Evolutionary conservation across 2,797 vertebrate species (phyloP).

Genomic region (Ambastaia sidthimunki): DNA sequence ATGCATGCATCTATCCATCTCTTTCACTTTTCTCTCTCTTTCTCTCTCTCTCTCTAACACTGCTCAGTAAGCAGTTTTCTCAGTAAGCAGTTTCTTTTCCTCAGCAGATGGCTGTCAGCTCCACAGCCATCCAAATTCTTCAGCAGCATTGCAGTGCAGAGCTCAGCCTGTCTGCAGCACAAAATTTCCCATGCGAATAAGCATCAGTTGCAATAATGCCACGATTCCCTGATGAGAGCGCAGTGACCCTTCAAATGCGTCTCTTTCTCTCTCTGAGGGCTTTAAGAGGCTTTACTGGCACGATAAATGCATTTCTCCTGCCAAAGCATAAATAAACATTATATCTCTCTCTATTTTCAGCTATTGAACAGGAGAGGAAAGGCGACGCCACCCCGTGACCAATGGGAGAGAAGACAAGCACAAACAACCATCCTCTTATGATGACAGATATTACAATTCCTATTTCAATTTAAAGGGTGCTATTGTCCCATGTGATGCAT

Average conservation of each 20-base stretch:
- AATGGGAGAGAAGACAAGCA: constrained; percentile 68
- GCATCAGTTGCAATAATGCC: constrained; percentile 20
- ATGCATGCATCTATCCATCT: too few relatives aligned
- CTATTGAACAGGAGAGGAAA: constrained; percentile 84
- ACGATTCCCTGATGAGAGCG: neutral
- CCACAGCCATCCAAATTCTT: constrained; percentile 43
- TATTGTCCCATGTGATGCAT: constrained; percentile 56
- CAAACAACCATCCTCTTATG: constrained; percentile 71
- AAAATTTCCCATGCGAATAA: constrained; percentile 34
- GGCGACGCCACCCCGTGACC: constrained; percentile 81
- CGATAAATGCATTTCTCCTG: neutral
- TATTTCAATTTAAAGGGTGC: constrained; percentile 55
- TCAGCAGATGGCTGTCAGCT: constrained; percentile 55
- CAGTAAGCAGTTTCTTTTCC: constrained; percentile 13
- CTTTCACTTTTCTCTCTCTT: neutral
- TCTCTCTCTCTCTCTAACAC: neutral
- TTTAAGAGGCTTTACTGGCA: constrained; percentile 14
- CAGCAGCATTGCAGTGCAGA: constrained; percentile 50
- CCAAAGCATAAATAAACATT: constrained; percentile 1
- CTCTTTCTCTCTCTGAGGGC: neutral
- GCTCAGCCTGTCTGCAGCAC: constrained; percentile 23
- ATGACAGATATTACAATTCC: constrained; percentile 72
- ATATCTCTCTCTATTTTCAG: constrained; percentile 66
- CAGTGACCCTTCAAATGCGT: neutral
- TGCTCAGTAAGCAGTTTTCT: neutral